These are phyloP conservation scores for Ptychadena robeensis DNA, from an alignment of 2,797 vertebrate genomes.

Conservation along the genomic window DNA sequence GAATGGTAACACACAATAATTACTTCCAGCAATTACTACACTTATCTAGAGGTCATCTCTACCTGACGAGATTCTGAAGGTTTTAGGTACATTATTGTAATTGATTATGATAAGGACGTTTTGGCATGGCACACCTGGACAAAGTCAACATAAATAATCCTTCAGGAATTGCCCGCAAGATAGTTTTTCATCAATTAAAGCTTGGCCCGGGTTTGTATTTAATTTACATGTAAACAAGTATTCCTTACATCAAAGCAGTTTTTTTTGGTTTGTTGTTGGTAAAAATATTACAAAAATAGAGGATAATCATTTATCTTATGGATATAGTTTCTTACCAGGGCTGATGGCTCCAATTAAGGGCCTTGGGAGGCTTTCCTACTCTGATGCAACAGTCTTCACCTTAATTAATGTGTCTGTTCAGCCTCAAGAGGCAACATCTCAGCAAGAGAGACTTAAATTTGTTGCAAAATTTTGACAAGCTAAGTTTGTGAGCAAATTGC, in stretches of 20 bases:
- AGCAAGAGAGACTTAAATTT: too few relatives aligned
- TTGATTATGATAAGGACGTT: neutral
- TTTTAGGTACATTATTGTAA: neutral
- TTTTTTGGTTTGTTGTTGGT: neutral
- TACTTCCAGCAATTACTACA: constrained; percentile 17
- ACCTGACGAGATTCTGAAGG: constrained; percentile 15
- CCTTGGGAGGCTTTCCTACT: too few relatives aligned
- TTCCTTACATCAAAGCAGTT: too few relatives aligned
- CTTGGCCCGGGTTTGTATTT: neutral
- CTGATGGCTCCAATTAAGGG: too few relatives aligned
- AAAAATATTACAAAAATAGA: neutral
- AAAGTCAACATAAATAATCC: neutral
- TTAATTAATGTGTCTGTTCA: too few relatives aligned
- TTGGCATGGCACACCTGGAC: constrained; percentile 17
- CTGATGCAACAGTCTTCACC: too few relatives aligned
- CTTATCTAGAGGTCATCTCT: constrained; percentile 31
- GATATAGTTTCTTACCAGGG: neutral
- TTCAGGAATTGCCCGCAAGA: neutral
- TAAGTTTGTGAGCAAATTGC: too few relatives aligned
- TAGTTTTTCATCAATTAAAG: neutral
- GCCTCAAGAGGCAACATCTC: too few relatives aligned
- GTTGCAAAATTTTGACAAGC: too few relatives aligned
- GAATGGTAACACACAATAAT: constrained; percentile 21
- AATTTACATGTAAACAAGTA: neutral
- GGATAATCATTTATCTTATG: neutral